Percentiles rank a stretch among this genome's conserved stretches.
Evolutionary conservation across 2,888 invertebrate species (phyloP).

Genomic region (Drosophila mimica): DNA sequence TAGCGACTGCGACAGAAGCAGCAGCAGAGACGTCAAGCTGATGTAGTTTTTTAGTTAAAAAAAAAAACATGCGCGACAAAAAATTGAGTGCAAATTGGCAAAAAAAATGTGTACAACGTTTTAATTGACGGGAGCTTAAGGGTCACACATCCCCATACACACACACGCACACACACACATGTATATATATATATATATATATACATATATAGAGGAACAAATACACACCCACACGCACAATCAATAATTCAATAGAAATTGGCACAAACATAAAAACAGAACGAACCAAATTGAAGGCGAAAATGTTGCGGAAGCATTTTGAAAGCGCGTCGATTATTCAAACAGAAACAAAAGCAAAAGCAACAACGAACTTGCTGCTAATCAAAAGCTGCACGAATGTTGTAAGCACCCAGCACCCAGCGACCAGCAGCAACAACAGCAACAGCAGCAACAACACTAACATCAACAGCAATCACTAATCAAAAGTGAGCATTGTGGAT

Average conservation of each 20-base stretch:
- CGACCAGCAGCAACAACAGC: constrained; percentile 6
- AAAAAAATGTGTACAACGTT: background rate
- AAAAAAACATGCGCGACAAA: constrained; percentile 18
- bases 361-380: constrained; percentile 63
- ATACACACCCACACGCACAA: constrained; percentile 37
- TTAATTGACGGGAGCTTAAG: background rate
- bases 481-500: constrained; percentile 52
- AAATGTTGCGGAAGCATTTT: constrained; percentile 57
- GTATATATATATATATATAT: too few relatives aligned
- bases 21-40: background rate
- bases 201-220: background rate
- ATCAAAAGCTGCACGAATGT: constrained; percentile 73
- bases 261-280: constrained; percentile 28
- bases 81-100: constrained; percentile 29
- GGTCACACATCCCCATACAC: constrained; percentile 6
- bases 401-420: constrained; percentile 47
- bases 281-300: constrained; percentile 15
- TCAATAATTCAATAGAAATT: constrained; percentile 65
- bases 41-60: constrained; percentile 3
- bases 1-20: constrained; percentile 6
- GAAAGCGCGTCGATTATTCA: constrained; percentile 59
- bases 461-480: constrained; percentile 59
- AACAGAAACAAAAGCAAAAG: constrained; percentile 21
- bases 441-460: constrained; percentile 16
- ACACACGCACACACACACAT: constrained; percentile 25